Conservation (phyloP, 2,113 vertebrate species). For the Tetraodon nigroviridis region DNA sequence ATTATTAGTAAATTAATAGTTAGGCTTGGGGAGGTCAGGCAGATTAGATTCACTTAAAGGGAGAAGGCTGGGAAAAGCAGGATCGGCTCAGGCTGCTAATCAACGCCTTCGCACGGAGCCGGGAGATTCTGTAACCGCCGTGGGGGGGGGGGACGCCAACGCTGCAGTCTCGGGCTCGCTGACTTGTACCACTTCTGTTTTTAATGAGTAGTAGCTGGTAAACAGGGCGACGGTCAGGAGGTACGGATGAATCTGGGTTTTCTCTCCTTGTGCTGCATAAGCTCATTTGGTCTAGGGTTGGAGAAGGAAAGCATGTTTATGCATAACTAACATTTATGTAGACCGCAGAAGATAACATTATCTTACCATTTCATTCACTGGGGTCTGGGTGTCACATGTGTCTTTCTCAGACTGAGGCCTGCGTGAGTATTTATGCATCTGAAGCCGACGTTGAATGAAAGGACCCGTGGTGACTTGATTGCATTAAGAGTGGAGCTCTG, state of each 20-base stretch:
- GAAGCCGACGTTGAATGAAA: constrained; percentile 13
- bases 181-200: no score
- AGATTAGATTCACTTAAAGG: constrained; percentile 68
- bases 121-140: constrained; percentile 3
- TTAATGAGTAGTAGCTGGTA: not conserved
- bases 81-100: constrained; percentile 41
- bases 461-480: constrained; percentile 17
- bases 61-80: constrained; percentile 51
- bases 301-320: no score
- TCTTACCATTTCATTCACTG: no score
- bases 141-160: not conserved
- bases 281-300: no score
- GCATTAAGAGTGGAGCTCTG: constrained; percentile 34
- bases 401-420: not conserved
- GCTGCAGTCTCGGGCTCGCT: not conserved
- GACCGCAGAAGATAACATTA: no score
- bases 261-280: no score
- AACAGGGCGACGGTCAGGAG: not conserved
- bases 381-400: not conserved
- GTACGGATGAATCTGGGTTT: not conserved
- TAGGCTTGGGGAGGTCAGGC: constrained; percentile 60
- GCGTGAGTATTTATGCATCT: not conserved
- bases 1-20: constrained; percentile 72
- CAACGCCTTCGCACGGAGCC: constrained; percentile 20
- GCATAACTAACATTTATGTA: no score